Evolutionary conservation across 1,140 invertebrate species (phyloP), one percentile per base, ranked within the genome.

Genomic region (Pogonomyrmex barbatus): DNA sequence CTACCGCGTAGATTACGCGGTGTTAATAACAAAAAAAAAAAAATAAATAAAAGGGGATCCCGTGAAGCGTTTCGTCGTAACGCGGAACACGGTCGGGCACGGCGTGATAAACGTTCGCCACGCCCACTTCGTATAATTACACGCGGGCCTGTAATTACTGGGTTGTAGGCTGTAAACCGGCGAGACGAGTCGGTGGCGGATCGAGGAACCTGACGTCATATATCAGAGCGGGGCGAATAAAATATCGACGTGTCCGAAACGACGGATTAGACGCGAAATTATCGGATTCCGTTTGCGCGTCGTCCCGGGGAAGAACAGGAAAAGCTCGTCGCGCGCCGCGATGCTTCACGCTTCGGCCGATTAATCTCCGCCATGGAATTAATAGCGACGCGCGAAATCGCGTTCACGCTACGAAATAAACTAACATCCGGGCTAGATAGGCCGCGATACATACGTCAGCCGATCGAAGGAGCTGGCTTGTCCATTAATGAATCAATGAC

Each of bases 91-190:
- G 79, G 52, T 56, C 86, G 70, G 77, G 62, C 81, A 81, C 78
- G 75, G 60, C 10, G 77, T 76, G 85, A 91, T 91, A 91, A 91
- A 89, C 83, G 83, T 73, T 85, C 83, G 47, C 88, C 90, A 90
- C 90, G 85, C 89, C 90, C 70, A 91, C 76, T 84, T 77, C 73
- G 82, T 88, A 89, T 91, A 91, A 91, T 91, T 91, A 89, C 88
- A 88, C 75, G 79, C 68, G 54, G 83, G 83, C 42, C 88, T 89
- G 70, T 91, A 91, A 91, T 91, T 91, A 91, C 77, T 45, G 88
- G 79, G 82, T 91, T 91, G 82, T 70, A 77, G 75, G 81, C 67
- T 67, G 58, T 75, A 73, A 82, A 89, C 73, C 52, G 81, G 62
- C 65, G 47, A 67, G 67, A 36, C 71, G 65, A 39, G 78, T 62